Evolutionary conservation across 2,797 vertebrate species (phyloP), one percentile per base, ranked within the genome.

Genomic region (Threskiornis aethiopicus): DNA sequence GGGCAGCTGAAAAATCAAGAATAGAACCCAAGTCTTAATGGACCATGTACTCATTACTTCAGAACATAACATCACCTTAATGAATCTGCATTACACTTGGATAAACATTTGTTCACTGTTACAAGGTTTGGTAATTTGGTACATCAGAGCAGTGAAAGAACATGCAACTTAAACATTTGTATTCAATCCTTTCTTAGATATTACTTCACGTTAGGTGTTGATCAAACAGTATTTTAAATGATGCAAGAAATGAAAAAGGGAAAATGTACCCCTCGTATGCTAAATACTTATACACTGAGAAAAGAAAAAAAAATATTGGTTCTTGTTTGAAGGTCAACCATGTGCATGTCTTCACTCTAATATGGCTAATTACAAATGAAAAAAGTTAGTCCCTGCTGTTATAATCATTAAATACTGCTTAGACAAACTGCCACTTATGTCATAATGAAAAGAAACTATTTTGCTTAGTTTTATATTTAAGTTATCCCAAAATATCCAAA

Each of bases 41-140:
- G 89, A 61, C 64, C 71, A 39, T 80, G 67, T 71, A 93, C 84
- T 85, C 79, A 75, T 85, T 91, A 93, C 82, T 84, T 89, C 89
- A 91, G 82, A 92, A 85, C 65, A 85, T 58, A 80, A 61, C 87
- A 80, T 92, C 82, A 71, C 79, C 75, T 41, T 64, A 84, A 84
- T 80, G 72, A 92, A 85, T 83, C 87, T 92, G 84, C 59, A 44
- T 71, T 85, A 89, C 76, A 93, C 84, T 87, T 95, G 89, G 49
- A 92, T 85, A 93, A 96, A 94, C 71, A 93, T 90, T 93, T 80
- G n/a, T 65, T 92, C 96, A 51, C 65, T 37, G 13, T 78, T 93
- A 89, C 51, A 87, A 73, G 47, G 26, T 75, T 77, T 87, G 41
- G 71, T 80, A 73, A 87, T 89, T 73, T 49, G 47, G 83, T 83